Evolutionary conservation across 2,797 vertebrate genomes (phyloP).

Genomic region (Arrhamphus sclerolepis): DNA sequence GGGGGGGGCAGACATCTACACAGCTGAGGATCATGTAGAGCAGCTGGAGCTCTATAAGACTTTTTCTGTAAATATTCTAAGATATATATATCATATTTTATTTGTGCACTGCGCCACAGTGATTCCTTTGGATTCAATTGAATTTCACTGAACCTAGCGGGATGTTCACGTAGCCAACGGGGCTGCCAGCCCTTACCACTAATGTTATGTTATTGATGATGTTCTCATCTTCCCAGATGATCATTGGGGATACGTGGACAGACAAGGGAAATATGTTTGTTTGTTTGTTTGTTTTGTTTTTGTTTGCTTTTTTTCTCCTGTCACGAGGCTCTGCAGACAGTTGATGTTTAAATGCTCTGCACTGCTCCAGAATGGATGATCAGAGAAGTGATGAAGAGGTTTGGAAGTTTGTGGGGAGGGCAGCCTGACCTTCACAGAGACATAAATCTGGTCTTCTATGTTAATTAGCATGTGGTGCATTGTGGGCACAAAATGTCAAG

Average conservation of each 20-base stretch:
- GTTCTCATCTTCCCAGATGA: constrained; percentile 64
- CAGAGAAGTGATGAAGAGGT: constrained; percentile 33
- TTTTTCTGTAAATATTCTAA: constrained; percentile 29
- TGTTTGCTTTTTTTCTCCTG: constrained; percentile 70
- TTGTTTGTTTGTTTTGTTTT: constrained; percentile 37
- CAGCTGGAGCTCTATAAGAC: constrained; percentile 15
- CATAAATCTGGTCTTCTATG: constrained; percentile 36
- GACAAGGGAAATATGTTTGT: constrained; percentile 59
- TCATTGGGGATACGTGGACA: constrained; percentile 59
- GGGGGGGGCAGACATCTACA: constrained; percentile 2
- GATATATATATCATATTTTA: constrained; percentile 16
- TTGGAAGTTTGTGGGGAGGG: constrained; percentile 43
- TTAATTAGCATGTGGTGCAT: constrained; percentile 48
- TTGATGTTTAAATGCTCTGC: constrained; percentile 51
- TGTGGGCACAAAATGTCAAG: constrained; percentile 44
- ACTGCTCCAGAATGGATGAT: constrained; percentile 50
- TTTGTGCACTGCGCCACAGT: constrained; percentile 5
- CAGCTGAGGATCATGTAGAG: constrained; percentile 12
- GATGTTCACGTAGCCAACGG: constrained; percentile 49
- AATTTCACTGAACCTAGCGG: constrained; percentile 46
- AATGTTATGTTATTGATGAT: constrained; percentile 70
- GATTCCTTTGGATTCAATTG: constrained; percentile 53
- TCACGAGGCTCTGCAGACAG: constrained; percentile 61
- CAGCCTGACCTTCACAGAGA: constrained; percentile 46
- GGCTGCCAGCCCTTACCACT: constrained; percentile 49